These are phyloP conservation scores for Cyrtonyx montezumae DNA, from an alignment of 2,113 vertebrate genomes.

Conservation along the genomic window DNA sequence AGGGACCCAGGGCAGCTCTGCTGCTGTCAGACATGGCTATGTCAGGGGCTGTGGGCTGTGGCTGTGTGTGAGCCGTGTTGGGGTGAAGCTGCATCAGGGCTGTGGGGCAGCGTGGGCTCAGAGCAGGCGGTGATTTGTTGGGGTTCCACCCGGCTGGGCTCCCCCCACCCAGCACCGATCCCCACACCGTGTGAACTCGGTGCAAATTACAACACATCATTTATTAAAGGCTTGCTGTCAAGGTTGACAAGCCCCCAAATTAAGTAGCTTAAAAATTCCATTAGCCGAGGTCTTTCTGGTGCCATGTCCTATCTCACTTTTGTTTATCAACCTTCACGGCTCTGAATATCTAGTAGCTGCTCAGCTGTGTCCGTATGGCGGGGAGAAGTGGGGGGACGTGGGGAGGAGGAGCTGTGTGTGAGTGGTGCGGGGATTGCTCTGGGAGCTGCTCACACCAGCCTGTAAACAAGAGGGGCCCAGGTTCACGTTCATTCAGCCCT, in stretches of 20 bases:
- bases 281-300: conserved; percentile 71
- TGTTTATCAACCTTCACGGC: conserved; percentile 75
- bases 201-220: conserved; percentile 41
- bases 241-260: conserved; percentile 62
- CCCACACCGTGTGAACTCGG: neutral
- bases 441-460: neutral
- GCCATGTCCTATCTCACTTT: conserved; percentile 68
- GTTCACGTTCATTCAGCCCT: accelerated
- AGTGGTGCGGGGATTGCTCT: neutral
- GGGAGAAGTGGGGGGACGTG: neutral
- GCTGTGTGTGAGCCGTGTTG: neutral
- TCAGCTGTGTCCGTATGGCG: conserved; percentile 51
- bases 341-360: conserved; percentile 62
- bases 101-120: neutral
- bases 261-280: conserved; percentile 74
- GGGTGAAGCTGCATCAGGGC: neutral
- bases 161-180: neutral
- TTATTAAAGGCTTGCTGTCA: conserved; percentile 62
- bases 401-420: neutral
- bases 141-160: neutral
- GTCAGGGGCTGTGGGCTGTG: too few relatives aligned
- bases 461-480: neutral
- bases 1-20: neutral
- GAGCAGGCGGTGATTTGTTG: neutral
- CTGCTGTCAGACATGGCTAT: neutral